Evolutionary conservation across 1,140 invertebrate species (phyloP).

Genomic region (Lutraria rhynchaena): DNA sequence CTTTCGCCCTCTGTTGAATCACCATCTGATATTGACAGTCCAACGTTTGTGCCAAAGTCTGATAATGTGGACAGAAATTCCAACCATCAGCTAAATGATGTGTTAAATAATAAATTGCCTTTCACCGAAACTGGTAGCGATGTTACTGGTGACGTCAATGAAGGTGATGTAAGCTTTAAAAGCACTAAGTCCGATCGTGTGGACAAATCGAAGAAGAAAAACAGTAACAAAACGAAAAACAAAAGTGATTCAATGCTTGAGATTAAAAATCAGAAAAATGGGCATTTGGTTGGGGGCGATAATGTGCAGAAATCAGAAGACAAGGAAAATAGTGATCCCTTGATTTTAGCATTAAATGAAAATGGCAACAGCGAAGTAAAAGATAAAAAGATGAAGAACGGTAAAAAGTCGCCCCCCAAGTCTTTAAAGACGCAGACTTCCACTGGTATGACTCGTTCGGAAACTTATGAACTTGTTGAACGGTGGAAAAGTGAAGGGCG

Average conservation of each 20-base stretch:
- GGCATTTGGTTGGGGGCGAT: slow-evolving; percentile 16
- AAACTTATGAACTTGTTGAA: slow-evolving; percentile 54
- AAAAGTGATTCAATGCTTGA: slow-evolving; percentile 45
- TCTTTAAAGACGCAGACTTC: slow-evolving; percentile 24
- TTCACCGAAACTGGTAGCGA: slow-evolving; percentile 25
- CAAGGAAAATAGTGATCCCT: slow-evolving; percentile 56
- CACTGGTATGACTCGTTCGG: slow-evolving; percentile 43
- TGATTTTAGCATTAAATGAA: slow-evolving; percentile 21
- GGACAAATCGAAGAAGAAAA: slow-evolving; percentile 38
- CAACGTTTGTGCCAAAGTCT: slow-evolving; percentile 17
- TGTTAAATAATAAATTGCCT: neutral
- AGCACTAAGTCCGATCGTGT: slow-evolving; percentile 34
- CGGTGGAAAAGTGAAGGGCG: slow-evolving; percentile 55
- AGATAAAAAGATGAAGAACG: neutral
- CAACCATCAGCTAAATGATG: slow-evolving; percentile 43
- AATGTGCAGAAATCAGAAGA: slow-evolving; percentile 4
- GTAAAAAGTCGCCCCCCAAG: slow-evolving; percentile 34
- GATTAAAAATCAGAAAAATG: slow-evolving; percentile 54
- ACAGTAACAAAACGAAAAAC: slow-evolving; percentile 20
- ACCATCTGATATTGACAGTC: slow-evolving; percentile 15
- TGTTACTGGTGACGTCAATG: neutral
- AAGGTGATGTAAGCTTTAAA: slow-evolving; percentile 42
- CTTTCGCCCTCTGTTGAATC: slow-evolving; percentile 38
- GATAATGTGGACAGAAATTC: slow-evolving; percentile 21
- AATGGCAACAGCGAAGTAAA: slow-evolving; percentile 8